Conservation (phyloP, 2,797 vertebrate genomes). For the Neosalanx taihuensis region DNA sequence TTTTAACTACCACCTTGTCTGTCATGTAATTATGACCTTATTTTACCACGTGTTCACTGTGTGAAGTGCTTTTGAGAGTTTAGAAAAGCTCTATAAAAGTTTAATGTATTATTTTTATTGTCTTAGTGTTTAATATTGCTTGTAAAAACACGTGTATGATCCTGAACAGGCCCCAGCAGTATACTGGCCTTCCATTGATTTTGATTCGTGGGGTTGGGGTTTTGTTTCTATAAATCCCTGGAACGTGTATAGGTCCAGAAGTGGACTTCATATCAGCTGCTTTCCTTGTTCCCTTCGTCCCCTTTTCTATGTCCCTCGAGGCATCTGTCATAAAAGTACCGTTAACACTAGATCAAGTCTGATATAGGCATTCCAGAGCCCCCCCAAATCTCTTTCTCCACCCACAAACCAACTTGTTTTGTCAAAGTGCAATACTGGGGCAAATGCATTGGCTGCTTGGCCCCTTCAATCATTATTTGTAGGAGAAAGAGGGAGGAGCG, state of each 20-base stretch:
- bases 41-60: too few species aligned
- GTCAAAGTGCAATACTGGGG: conserved; percentile 13
- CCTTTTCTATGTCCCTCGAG: neutral
- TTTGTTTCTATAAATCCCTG: neutral
- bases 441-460: conserved; percentile 50
- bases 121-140: neutral
- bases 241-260: conserved; percentile 1
- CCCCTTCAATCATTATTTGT: conserved; percentile 47
- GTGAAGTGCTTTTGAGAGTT: too few species aligned
- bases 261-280: neutral
- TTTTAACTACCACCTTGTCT: too few species aligned
- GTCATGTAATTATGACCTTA: too few species aligned
- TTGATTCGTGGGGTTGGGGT: neutral
- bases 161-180: neutral
- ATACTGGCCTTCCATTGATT: neutral
- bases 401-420: conserved; percentile 32
- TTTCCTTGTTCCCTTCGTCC: neutral
- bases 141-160: neutral
- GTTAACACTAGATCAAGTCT: conserved; percentile 7
- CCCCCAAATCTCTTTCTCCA: conserved; percentile 8
- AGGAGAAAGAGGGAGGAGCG: conserved; percentile 43
- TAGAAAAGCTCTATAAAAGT: too few species aligned
- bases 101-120: too few species aligned
- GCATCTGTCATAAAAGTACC: neutral
- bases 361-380: conserved; percentile 25